Conservation (phyloP, 2,888 invertebrate genomes). For the Nomada fucata region DNA sequence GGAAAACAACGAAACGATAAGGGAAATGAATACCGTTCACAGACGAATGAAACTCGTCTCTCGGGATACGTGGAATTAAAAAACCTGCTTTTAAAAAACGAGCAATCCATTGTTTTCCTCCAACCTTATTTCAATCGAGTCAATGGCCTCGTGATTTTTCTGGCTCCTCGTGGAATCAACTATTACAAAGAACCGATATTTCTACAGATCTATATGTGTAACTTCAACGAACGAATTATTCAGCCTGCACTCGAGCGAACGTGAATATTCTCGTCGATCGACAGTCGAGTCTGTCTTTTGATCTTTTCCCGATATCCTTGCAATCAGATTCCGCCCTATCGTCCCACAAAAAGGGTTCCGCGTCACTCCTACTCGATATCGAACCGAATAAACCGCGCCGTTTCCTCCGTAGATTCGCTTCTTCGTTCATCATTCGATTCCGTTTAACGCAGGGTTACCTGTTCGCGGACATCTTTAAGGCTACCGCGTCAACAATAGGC, state of each 20-base stretch:
- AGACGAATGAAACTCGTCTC: too few species aligned
- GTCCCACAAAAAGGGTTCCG: neutral
- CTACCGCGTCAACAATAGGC: conserved; percentile 10
- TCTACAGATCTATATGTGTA: neutral
- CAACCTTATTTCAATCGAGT: neutral
- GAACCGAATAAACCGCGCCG: neutral
- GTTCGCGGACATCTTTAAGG: conserved; percentile 11
- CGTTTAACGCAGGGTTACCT: neutral
- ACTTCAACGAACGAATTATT: conserved; percentile 15
- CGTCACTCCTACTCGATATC: neutral
- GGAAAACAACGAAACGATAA: conserved; percentile 12
- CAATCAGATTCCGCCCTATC: conserved; percentile 13
- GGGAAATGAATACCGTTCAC: neutral
- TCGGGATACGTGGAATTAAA: neutral
- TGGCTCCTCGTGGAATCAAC: neutral
- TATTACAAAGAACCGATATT: neutral
- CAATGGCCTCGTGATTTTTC: too few species aligned
- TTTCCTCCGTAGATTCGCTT: neutral
- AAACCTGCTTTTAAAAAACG: neutral
- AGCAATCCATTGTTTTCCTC: neutral
- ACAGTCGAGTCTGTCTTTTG: conserved; percentile 5
- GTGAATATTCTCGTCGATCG: conserved; percentile 20
- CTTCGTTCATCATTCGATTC: neutral
- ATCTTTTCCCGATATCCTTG: conserved; percentile 35
- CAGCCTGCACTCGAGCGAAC: neutral